phyloP scores from a whole-genome alignment of 2,113 vertebrate species.

The Percina caprodes region DNA sequence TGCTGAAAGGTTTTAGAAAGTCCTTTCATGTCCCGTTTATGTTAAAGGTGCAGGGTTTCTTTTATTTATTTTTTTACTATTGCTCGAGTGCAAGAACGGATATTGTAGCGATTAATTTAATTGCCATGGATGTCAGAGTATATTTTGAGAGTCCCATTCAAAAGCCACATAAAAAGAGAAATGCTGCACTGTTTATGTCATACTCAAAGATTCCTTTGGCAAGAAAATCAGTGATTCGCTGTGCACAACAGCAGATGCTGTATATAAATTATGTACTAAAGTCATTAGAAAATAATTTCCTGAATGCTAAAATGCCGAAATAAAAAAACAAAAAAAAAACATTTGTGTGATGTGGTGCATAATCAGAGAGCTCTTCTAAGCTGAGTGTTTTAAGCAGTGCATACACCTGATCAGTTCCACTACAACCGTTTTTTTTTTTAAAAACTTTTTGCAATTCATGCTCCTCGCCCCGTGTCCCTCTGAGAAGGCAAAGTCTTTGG shows the following conservation, averaged over 20 bases:
- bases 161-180: slow-evolving; percentile 25
- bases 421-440: slow-evolving; percentile 34
- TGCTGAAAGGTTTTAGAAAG: slow-evolving; percentile 67
- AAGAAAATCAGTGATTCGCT: slow-evolving; percentile 62
- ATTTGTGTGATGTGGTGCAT: slow-evolving; percentile 30
- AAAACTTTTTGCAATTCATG: slow-evolving; percentile 50
- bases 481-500: slow-evolving; percentile 41
- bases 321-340: neutral
- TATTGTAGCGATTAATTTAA: slow-evolving; percentile 66
- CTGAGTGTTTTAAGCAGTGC: slow-evolving; percentile 14
- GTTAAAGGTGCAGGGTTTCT: slow-evolving; percentile 15
- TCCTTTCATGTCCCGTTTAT: slow-evolving; percentile 61
- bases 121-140: slow-evolving; percentile 60
- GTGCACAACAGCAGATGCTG: slow-evolving; percentile 78
- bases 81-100: slow-evolving; percentile 25
- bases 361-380: slow-evolving; percentile 4
- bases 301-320: slow-evolving; percentile 57
- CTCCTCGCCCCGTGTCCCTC: slow-evolving; percentile 8
- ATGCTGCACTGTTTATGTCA: slow-evolving; percentile 58
- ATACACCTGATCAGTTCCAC: slow-evolving; percentile 44
- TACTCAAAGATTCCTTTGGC: slow-evolving; percentile 67
- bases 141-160: slow-evolving; percentile 51
- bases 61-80: slow-evolving; percentile 3
- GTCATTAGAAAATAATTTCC: slow-evolving; percentile 79
- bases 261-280: slow-evolving; percentile 79